Base-by-base conservation (phyloP, 2,113 vertebrate genomes). In the Hemicordylus capensis region DNA sequence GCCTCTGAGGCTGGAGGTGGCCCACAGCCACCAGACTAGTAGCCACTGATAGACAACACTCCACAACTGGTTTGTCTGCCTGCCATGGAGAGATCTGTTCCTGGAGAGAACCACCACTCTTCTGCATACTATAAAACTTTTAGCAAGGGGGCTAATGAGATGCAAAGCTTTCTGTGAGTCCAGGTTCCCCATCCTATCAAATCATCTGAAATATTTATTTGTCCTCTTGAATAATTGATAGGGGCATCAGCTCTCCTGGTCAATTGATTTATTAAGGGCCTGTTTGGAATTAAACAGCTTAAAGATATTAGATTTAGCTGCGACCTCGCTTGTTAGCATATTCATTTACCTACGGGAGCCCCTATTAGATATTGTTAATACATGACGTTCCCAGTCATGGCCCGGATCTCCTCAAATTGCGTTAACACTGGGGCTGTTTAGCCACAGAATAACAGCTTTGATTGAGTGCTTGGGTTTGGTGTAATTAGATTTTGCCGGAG, bases 221-320 rank as follows among this genome's bases (percentile, higher is more conserved):
- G 96, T 96, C 95, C 96, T 97, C 95, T 94, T 97, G 96, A 97
- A 97, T 98, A 97, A 98, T 97, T 97, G 97, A 98, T 97, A 97
- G 96, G 97, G 96, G 97, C 96, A 97, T 97, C 96, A 97, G 96
- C 96, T 97, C 96, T 97, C 96, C 94, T 51, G 96, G 96, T 97
- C 96, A 97, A 97, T 97, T 97, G 97, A 97, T 98, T 97, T 97
- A 97, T 97, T 97, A 97, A 97, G 96, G 97, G 96, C 95, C 96
- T 97, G 96, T 97, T 97, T 97, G 96, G 97, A 98, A 98, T 97
- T 98, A 97, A 98, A 97, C 97, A 97, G 96, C 97, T 97, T 97
- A 97, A 97, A 97, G 96, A 97, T 97, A 98, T 98, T 97, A 97
- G 97, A 97, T 98, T 98, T 97, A 97, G 96, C 96, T 96, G 96